phyloP scores from a whole-genome alignment of 2,113 vertebrate species.

The Pituophis catenifer region DNA sequence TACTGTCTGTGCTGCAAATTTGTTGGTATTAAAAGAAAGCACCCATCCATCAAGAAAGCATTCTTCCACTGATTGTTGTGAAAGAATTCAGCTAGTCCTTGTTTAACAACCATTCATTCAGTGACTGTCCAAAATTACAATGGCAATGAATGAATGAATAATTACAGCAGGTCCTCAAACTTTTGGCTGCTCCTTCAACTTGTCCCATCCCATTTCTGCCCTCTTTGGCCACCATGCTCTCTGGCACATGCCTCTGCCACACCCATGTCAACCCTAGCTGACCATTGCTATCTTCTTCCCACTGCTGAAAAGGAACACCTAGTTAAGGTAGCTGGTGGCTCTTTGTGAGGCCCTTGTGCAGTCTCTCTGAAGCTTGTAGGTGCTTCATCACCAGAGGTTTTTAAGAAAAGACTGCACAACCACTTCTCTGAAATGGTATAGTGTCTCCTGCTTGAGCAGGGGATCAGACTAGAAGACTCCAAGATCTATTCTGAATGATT shows the following conservation, averaged over 20 bases:
- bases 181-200: background rate
- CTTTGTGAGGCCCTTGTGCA: background rate
- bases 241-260: background rate
- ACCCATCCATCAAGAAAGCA: background rate
- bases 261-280: background rate
- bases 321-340: constrained; percentile 25
- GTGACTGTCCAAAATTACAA: background rate
- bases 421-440: background rate
- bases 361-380: background rate
- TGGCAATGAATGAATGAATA: background rate
- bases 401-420: background rate
- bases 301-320: background rate
- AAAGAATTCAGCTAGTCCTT: background rate
- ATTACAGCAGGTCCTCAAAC: background rate
- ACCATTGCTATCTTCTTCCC: background rate
- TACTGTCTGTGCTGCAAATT: background rate
- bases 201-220: background rate
- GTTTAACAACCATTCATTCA: background rate
- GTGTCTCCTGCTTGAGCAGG: background rate
- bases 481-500: background rate
- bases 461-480: background rate
- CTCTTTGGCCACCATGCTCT: background rate
- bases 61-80: background rate
- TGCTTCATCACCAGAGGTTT: background rate
- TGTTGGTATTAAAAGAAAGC: background rate